Evolutionary conservation across 2,113 vertebrate genomes (phyloP).

Genomic region (cat (Felis catus)): F.catus_Fca126_mat1.0 CM031411.1:28581001-28581500

Average conservation of each 20-base stretch:
- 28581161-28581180: neutral
- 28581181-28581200: neutral
- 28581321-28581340: neutral
- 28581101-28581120: neutral
- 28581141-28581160: constrained; percentile 5
- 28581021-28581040: neutral
- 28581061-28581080: neutral
- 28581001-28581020: neutral
- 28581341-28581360: neutral
- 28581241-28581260: neutral
- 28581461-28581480: constrained; percentile 4
- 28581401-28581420: neutral
- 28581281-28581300: neutral
- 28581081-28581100: constrained; percentile 2
- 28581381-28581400: neutral
- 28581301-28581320: neutral
- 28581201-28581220: neutral
- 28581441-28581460: neutral
- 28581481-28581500: neutral
- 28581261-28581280: neutral
- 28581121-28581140: neutral
- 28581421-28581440: neutral
- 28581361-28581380: neutral
- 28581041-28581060: constrained; percentile 19
- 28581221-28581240: constrained; percentile 11